Evolutionary conservation across 2,888 invertebrate genomes (phyloP), one percentile per base, ranked within the genome.

Genomic region (Thereva nobilitata): DNA sequence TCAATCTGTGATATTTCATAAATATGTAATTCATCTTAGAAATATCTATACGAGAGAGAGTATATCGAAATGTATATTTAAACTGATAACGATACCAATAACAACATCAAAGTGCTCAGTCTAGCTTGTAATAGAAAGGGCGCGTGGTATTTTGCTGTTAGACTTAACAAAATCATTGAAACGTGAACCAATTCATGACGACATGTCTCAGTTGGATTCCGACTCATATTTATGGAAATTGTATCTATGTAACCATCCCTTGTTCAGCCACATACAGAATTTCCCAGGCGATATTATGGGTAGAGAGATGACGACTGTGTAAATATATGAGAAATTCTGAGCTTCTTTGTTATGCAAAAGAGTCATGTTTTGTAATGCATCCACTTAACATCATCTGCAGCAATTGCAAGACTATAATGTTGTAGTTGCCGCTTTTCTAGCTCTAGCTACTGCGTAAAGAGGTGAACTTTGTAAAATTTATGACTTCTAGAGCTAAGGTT

Each of bases 291-390:
- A 23, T 35, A 49, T 40, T 47, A 4, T 9, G 12, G 47, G 34
- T 37, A 23, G 49, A 9, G 38, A 38, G 38, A 23, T 3, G 55
- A 23, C 2, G 23, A 23, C 2, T 23, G 23, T 23, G 23, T 23
- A 23, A 23, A 23, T n/a, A 10, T 49, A 38, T 8, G 45, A 49
- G 47, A 37, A 38, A 47, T 47, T 23, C 10, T 45, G 7, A 37
- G 44, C n/a, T 10, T 59, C 59, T 59, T 59, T 59, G 59, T 59
- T 10, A 59, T 59, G 59, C 59, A 59, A 59, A 59, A 23, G 37
- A 59, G 59, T 47, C n/a, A 9, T 47, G 38, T 45, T 38, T 40
- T 38, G 9, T 42, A 47, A 42, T 59, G 59, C 38, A 59, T 47
- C 35, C 38, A 59, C 59, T 47, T 59, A 59, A n/a, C 23, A 23